Evolutionary conservation across 2,797 vertebrate genomes (phyloP), one percentile per base, ranked within the genome.

Genomic region (Anniella stebbinsi): DNA sequence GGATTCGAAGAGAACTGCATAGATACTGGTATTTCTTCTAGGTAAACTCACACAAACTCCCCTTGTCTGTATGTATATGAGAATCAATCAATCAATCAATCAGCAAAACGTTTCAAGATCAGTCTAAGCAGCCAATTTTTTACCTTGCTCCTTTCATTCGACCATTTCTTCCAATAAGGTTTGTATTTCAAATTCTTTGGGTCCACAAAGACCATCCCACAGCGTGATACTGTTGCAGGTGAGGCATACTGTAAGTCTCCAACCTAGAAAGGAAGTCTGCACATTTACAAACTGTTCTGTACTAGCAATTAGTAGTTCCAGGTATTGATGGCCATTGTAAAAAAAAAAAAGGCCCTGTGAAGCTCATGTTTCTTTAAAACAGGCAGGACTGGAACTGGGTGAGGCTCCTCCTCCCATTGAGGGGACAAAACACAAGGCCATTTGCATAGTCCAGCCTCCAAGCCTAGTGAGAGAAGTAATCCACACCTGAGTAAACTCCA

Each of bases 121-220:
- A 80, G 13, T 17, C 1, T 17, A 77, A 92, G 70, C 17, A 77
- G 36, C 15, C 36, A 25, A 36, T n/a, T 30, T 28, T 84, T 94
- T 96, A 99, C 99, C 97, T 97, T 97, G 36, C 76, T 96, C 95
- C 98, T 98, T 92, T 92, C 80, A 57, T 93, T 97, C 45, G 98
- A 86, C 99, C 99, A 99, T 93, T 97, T 99, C 89, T 98, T 96
- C 99, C 99, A 99, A 96, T 97, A 99, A 1, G 99, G 99, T 13
- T 95, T 91, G 76, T 98, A 99, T 87, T 97, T 97, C 94, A 99
- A 96, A 89, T 99, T 99, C 97, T 99, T 99, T 66, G 99, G 99
- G 94, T 99, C 99, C 92, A 99, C 98, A 94, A 98, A 99, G 86
- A 99, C 99, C 98, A 99, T 99, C 76, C 99, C 99, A 88, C 99